A percentile compares a stretch with the other conserved stretches of the same genome.
Evolutionary conservation across 2,113 vertebrate genomes (phyloP).

Genomic region (Platysteira castanea): DNA sequence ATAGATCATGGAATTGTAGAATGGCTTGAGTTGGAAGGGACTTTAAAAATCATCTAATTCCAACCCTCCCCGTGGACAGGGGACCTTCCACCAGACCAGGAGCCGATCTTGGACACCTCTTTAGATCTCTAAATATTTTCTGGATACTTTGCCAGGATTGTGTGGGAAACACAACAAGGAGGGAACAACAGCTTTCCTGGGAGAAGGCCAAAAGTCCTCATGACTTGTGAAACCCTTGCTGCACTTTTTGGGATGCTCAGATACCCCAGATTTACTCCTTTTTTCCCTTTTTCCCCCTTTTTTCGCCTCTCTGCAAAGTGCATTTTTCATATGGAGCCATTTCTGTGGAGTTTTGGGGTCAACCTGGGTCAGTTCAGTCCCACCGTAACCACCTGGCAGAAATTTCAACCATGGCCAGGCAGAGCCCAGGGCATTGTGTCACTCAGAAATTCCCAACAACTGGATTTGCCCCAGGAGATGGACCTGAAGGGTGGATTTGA

Average conservation of each 20-base stretch:
- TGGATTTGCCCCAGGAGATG: neutral
- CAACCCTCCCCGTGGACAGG: neutral
- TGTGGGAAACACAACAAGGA: neutral
- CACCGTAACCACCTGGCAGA: fast-evolving
- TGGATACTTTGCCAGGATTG: neutral
- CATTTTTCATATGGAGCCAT: neutral
- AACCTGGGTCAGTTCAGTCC: neutral
- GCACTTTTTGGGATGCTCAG: neutral
- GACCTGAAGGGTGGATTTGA: neutral
- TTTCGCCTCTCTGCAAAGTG: neutral
- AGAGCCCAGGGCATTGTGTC: neutral
- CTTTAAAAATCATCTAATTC: neutral
- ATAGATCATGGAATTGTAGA: neutral
- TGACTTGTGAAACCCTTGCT: neutral
- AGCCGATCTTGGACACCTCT: neutral
- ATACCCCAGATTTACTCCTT: neutral
- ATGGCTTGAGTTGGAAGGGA: too few species aligned
- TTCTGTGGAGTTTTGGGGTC: neutral
- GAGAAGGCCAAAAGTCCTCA: neutral
- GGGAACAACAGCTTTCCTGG: neutral
- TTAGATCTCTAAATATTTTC: neutral
- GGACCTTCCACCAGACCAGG: neutral
- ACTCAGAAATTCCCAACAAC: neutral
- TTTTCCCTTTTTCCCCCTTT: fast-evolving
- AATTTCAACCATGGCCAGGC: fast-evolving